These are phyloP conservation scores for Melanotaenia trifasciata DNA, from an alignment of 2,797 vertebrate species.

Conservation along the genomic window DNA sequence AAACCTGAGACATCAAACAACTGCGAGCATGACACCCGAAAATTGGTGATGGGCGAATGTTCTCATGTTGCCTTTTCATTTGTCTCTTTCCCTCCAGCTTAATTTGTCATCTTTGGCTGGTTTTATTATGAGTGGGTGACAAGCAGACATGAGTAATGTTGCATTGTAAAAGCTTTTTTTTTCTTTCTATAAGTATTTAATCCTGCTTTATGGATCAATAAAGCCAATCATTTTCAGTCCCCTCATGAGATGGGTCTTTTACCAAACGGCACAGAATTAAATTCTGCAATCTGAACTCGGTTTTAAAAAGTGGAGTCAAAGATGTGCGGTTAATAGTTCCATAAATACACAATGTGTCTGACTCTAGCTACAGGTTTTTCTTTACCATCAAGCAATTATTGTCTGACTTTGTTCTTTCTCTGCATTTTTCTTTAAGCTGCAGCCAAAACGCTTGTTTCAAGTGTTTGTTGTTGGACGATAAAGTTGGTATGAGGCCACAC, in stretches of 20 bases:
- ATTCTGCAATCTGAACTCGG: constrained; percentile 51
- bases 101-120: constrained; percentile 55
- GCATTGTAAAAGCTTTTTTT: constrained; percentile 47
- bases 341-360: constrained; percentile 29
- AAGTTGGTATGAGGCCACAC: too few relatives aligned
- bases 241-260: constrained; percentile 39
- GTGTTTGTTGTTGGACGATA: too few relatives aligned
- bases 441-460: neutral
- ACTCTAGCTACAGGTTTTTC: constrained; percentile 8
- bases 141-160: constrained; percentile 58
- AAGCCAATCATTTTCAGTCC: constrained; percentile 58
- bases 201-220: constrained; percentile 59
- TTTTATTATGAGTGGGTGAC: constrained; percentile 59
- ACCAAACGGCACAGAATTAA: constrained; percentile 37
- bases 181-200: constrained; percentile 58
- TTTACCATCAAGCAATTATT: neutral
- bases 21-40: constrained; percentile 49
- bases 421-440: neutral
- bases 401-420: neutral
- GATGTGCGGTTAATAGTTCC: constrained; percentile 11
- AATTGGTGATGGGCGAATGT: constrained; percentile 60
- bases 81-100: constrained; percentile 31
- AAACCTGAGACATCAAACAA: constrained; percentile 63
- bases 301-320: constrained; percentile 4
- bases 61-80: constrained; percentile 40